Evolutionary conservation across 2,113 vertebrate species (phyloP).

Genomic region (Prolemur simus): DNA sequence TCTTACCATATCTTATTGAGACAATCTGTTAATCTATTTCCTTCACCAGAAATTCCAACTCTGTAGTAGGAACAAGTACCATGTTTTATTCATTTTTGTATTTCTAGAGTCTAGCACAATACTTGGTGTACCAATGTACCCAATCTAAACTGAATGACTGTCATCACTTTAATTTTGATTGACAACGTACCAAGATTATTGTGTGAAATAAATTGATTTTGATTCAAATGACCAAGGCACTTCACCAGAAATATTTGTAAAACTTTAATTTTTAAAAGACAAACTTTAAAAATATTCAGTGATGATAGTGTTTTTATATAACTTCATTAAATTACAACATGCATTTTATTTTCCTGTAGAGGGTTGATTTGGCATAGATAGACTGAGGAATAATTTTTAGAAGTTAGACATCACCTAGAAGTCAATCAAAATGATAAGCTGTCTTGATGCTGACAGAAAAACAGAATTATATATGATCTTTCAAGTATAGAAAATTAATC

Average conservation of each 20-base stretch:
- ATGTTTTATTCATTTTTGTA: background rate
- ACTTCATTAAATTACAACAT: background rate
- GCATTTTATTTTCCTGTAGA: slow-evolving; percentile 48
- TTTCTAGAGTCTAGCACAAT: background rate
- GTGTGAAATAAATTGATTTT: background rate
- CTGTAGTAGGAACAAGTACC: background rate
- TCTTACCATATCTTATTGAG: background rate
- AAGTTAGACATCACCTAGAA: slow-evolving; percentile 52
- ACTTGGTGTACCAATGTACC: background rate
- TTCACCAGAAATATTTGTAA: slow-evolving; percentile 28
- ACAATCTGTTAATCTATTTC: background rate
- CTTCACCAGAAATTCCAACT: background rate
- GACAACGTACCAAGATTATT: background rate
- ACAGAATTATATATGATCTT: slow-evolving; percentile 65
- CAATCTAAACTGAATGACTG: background rate
- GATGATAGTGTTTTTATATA: background rate
- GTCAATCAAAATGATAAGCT: slow-evolving; percentile 68
- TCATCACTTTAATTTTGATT: background rate
- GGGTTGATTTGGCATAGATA: background rate
- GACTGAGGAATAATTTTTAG: slow-evolving; percentile 52
- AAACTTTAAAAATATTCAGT: background rate
- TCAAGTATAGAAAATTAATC: slow-evolving; percentile 65
- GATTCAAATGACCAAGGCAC: background rate
- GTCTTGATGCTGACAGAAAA: slow-evolving; percentile 37
- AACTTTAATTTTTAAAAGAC: background rate